These are phyloP conservation scores for Lerista edwardsae DNA, from an alignment of 2,797 vertebrate species.

Conservation along the genomic window DNA sequence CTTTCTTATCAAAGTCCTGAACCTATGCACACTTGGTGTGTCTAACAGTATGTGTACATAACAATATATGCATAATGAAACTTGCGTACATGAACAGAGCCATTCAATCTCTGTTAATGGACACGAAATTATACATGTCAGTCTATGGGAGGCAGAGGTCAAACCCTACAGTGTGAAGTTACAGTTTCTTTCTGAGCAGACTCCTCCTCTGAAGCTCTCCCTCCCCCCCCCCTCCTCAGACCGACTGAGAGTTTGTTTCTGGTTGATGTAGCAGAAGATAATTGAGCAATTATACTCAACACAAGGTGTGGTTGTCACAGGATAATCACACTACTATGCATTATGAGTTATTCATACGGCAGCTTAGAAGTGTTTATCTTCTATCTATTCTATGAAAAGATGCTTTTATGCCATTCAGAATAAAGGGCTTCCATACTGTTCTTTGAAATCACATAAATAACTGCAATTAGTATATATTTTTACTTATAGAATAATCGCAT, in stretches of 20 bases:
- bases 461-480: background rate
- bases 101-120: slow-evolving; percentile 18
- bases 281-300: slow-evolving; percentile 32
- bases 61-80: slow-evolving; percentile 4
- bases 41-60: background rate
- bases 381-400: background rate
- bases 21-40: background rate
- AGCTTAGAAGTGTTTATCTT: slow-evolving; percentile 26
- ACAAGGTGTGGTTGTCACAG: slow-evolving; percentile 42
- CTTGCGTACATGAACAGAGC: background rate
- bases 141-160: slow-evolving; percentile 19
- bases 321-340: slow-evolving; percentile 16
- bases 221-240: background rate
- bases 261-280: slow-evolving; percentile 38
- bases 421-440: background rate
- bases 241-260: background rate
- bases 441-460: background rate
- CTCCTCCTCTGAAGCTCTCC: slow-evolving; percentile 24
- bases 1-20: slow-evolving; percentile 9
- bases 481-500: background rate
- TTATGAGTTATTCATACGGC: slow-evolving; percentile 12
- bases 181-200: slow-evolving; percentile 1
- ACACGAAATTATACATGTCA: slow-evolving; percentile 38
- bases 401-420: slow-evolving; percentile 24
- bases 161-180: slow-evolving; percentile 17